Evolutionary conservation across 2,888 invertebrate genomes (phyloP).

Genomic region (Neoaliturus tenellus): DNA sequence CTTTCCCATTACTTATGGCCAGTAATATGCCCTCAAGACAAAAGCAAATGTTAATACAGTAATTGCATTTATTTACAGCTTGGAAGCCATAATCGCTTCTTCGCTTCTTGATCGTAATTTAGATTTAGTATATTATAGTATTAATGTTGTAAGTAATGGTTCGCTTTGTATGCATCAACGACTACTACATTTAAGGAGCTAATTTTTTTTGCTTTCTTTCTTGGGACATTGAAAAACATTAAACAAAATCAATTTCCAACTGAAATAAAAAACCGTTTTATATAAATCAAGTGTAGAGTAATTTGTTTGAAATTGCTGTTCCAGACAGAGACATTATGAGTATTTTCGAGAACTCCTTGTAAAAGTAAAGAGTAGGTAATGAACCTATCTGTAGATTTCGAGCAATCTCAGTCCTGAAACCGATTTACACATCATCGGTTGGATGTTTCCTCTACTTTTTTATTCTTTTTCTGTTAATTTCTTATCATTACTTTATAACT

Average conservation of each 20-base stretch:
- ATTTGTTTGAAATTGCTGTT: background rate
- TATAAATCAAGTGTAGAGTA: background rate
- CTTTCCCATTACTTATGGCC: slow-evolving; percentile 56
- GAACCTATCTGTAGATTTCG: background rate
- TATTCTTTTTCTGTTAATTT: background rate
- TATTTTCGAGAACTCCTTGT: slow-evolving; percentile 22
- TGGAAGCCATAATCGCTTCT: slow-evolving; percentile 37
- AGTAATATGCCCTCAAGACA: slow-evolving; percentile 36
- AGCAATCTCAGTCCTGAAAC: background rate
- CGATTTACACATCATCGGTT: background rate
- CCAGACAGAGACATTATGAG: slow-evolving; percentile 23
- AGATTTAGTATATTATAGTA: slow-evolving; percentile 22
- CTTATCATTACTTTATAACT: background rate
- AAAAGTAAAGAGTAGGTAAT: slow-evolving; percentile 18
- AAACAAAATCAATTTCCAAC: background rate
- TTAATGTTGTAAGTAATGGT: background rate
- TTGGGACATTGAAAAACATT: background rate
- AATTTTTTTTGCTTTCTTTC: too few relatives aligned
- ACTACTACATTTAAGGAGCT: too few relatives aligned
- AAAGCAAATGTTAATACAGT: slow-evolving; percentile 4
- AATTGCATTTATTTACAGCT: slow-evolving; percentile 39
- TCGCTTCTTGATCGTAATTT: slow-evolving; percentile 34
- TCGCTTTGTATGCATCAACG: background rate
- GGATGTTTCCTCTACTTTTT: background rate
- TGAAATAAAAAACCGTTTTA: background rate